phyloP scores from a whole-genome alignment of 2,797 vertebrate genomes.

The Melanotaenia boesemani region DNA sequence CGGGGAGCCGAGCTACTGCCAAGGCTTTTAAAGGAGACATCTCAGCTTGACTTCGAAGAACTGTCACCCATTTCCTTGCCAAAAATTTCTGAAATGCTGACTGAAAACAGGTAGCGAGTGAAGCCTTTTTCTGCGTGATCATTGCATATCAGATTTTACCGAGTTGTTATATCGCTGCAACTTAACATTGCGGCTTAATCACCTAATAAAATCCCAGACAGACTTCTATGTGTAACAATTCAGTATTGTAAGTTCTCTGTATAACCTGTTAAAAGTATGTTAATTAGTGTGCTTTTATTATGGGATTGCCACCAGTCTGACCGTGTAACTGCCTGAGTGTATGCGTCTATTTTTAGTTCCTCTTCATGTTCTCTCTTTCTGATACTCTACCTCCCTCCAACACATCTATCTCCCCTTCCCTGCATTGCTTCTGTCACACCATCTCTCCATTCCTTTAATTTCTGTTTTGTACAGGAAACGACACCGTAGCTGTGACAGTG shows the following conservation, averaged over 20 bases:
- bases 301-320: conserved; percentile 49
- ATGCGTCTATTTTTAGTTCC: conserved; percentile 72
- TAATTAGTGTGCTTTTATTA: conserved; percentile 38
- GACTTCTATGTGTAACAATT: background rate
- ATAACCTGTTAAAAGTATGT: conserved; percentile 1
- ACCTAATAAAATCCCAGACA: background rate
- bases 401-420: conserved; percentile 12
- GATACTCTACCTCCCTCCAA: conserved; percentile 21
- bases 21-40: conserved; percentile 43
- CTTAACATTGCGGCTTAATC: background rate
- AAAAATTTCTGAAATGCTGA: conserved; percentile 70
- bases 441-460: conserved; percentile 9
- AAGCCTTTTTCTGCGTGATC: background rate
- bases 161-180: background rate
- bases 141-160: background rate
- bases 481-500: conserved; percentile 88
- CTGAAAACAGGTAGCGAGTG: conserved; percentile 75
- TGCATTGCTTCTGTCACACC: conserved; percentile 36
- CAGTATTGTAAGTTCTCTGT: background rate
- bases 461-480: conserved; percentile 85
- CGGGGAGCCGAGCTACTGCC: conserved; percentile 38
- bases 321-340: conserved; percentile 61
- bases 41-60: conserved; percentile 32
- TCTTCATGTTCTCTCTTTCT: conserved; percentile 48
- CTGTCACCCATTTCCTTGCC: conserved; percentile 42